Percentiles rank a stretch among this genome's conserved stretches.
These are phyloP conservation scores for Piaya cayana DNA, from an alignment of 2,113 vertebrate species.

Conservation along the genomic window DNA sequence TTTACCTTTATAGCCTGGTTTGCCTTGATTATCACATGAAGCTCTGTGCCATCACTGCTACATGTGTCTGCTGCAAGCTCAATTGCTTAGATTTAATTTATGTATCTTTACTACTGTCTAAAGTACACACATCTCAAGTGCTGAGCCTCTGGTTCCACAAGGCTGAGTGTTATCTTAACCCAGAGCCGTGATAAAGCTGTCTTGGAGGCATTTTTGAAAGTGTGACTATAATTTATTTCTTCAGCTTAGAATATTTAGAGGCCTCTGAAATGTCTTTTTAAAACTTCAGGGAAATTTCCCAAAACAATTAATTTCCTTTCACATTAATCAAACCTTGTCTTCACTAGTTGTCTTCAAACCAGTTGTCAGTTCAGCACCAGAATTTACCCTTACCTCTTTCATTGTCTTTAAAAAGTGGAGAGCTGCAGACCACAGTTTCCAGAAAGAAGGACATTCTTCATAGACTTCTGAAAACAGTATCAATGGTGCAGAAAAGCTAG, in stretches of 20 bases:
- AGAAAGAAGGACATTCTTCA: neutral
- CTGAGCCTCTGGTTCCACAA: neutral
- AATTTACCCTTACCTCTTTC: neutral
- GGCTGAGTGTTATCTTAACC: neutral
- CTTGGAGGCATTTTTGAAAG: neutral
- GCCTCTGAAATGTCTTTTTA: neutral
- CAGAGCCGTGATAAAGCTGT: neutral
- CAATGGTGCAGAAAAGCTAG: neutral
- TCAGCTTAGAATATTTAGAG: neutral
- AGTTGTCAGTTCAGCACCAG: neutral
- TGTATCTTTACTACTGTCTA: accelerated
- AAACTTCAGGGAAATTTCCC: neutral
- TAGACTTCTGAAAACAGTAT: neutral
- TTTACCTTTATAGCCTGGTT: neutral
- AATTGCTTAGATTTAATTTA: neutral
- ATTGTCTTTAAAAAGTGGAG: neutral
- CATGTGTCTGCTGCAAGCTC: neutral
- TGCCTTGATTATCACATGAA: neutral
- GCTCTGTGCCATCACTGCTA: neutral
- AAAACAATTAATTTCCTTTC: neutral
- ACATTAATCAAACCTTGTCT: neutral
- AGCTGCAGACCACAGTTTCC: neutral
- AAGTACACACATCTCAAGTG: neutral
- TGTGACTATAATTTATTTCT: neutral
- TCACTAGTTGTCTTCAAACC: neutral